A percentile compares a stretch with the other conserved stretches of the same genome.
Conservation (phyloP, 2,113 vertebrate species). For the Petroica traversi region DNA sequence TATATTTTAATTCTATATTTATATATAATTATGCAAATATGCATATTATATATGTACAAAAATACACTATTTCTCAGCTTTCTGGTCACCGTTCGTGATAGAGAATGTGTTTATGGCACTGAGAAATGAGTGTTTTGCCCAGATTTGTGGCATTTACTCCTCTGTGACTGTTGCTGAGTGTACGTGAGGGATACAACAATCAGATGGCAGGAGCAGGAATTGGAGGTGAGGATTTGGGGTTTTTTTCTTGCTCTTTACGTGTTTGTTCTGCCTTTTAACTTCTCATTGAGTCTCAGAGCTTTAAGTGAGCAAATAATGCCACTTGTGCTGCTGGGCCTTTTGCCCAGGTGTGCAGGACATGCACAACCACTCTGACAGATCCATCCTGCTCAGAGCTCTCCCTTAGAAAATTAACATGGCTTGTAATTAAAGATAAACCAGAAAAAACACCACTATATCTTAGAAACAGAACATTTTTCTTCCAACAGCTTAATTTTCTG, state of each 20-base stretch:
- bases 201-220: neutral
- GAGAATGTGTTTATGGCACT: too few relatives aligned
- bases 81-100: neutral
- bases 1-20: neutral
- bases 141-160: neutral
- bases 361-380: neutral
- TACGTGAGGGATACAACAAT: neutral
- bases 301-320: neutral
- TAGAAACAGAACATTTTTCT: neutral
- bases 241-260: neutral
- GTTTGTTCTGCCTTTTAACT: neutral
- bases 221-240: neutral
- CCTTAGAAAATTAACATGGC: neutral
- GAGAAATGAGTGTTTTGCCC: neutral
- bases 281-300: neutral
- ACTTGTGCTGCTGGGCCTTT: neutral
- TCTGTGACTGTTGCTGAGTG: neutral
- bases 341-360: neutral
- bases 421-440: neutral
- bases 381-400: neutral
- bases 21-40: neutral
- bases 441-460: neutral
- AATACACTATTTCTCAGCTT: neutral
- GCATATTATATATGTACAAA: rapidly evolving
- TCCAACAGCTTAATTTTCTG: neutral